Percentiles rank a stretch among this genome's conserved stretches.
Evolutionary conservation across 2,797 vertebrate genomes (phyloP).

Genomic region (Manis javanica): DNA sequence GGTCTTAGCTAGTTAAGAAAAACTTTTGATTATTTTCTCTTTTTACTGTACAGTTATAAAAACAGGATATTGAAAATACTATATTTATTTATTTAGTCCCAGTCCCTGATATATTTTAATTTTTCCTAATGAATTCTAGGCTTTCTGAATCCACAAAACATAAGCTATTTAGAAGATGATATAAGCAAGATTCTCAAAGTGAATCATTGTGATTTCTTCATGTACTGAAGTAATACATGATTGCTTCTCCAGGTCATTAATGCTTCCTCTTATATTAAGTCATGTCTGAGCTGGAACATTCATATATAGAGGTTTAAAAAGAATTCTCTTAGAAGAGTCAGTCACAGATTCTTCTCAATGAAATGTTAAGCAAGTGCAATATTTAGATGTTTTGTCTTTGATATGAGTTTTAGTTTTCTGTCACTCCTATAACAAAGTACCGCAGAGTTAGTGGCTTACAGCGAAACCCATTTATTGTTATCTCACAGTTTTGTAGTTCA

Average conservation of each 20-base stretch:
- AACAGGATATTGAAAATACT: background rate
- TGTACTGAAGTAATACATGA: background rate
- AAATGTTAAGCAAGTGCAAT: slow-evolving; percentile 13
- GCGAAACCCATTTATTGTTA: slow-evolving; percentile 7
- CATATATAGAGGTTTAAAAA: background rate
- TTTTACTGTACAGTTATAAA: background rate
- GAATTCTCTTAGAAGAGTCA: background rate
- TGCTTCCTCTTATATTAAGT: background rate
- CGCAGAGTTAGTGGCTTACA: background rate
- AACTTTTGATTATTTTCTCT: background rate
- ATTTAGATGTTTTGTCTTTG: slow-evolving; percentile 10
- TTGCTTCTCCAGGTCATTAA: background rate
- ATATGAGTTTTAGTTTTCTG: background rate
- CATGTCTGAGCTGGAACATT: background rate
- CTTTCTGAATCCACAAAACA: background rate
- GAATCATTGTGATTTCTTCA: slow-evolving; percentile 37
- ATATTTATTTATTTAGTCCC: background rate
- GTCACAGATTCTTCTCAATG: background rate
- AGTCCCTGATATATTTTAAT: background rate
- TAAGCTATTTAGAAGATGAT: slow-evolving; percentile 28
- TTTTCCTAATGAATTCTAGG: background rate
- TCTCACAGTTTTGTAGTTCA: background rate
- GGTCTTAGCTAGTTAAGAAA: background rate
- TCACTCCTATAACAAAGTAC: background rate
- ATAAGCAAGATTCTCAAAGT: background rate